These are phyloP conservation scores for Ictalurus furcatus DNA, from an alignment of 2,113 vertebrate species.

Conservation along the genomic window DNA sequence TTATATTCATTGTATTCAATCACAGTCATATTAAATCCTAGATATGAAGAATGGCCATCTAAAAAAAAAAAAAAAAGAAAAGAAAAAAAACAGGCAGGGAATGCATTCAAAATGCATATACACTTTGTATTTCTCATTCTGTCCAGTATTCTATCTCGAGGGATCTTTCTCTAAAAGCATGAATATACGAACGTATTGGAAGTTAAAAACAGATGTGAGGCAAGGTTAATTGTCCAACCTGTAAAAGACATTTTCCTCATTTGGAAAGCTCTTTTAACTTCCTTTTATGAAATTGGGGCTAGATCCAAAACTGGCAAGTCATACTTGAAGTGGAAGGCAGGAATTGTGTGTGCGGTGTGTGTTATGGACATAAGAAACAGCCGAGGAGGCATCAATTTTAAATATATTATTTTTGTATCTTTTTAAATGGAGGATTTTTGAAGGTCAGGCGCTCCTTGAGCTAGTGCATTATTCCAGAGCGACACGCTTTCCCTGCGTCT, in stretches of 20 bases:
- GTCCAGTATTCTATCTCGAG: conserved; percentile 3
- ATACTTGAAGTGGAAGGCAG: conserved; percentile 22
- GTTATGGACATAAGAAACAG: conserved; percentile 1
- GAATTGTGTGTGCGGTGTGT: conserved; percentile 43
- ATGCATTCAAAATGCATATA: not conserved
- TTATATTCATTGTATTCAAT: not conserved
- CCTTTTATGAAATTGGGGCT: conserved; percentile 54
- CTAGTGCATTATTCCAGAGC: conserved; percentile 36
- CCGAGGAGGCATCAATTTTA: conserved; percentile 28
- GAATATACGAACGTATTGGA: conserved; percentile 56
- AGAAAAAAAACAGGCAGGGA: not conserved
- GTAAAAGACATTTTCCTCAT: conserved; percentile 64
- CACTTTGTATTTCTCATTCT: not conserved
- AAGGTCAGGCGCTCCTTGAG: conserved; percentile 68
- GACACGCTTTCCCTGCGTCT: conserved; percentile 13
- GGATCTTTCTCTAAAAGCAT: conserved; percentile 14
- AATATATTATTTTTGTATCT: not conserved
- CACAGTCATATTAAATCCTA: not conserved
- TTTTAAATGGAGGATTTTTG: conserved; percentile 56
- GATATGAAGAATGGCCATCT: not conserved
- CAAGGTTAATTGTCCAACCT: conserved; percentile 63
- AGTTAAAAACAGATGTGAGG: conserved; percentile 64
- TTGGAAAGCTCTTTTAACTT: conserved; percentile 48
- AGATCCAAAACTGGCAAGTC: conserved; percentile 21
- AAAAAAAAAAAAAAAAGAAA: not conserved